Conservation (phyloP, 2,113 vertebrate genomes). For the Colistium nudipinnis region DNA sequence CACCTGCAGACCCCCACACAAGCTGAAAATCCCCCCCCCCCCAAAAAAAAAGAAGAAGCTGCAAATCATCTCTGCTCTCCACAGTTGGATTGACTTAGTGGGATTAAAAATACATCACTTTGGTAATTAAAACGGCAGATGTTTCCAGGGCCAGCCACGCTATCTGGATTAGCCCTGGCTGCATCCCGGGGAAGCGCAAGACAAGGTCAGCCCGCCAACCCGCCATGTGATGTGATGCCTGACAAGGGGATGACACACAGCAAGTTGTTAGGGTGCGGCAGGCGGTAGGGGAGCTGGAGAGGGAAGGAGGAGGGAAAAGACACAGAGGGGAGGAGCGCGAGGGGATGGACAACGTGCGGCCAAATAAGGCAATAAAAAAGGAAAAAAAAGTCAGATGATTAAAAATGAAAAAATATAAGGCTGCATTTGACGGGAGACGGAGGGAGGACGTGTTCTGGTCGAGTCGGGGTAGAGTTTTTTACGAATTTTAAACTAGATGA, state of each 20-base stretch:
- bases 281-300: conserved; percentile 1
- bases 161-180: conserved; percentile 64
- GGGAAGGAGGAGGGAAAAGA: conserved; percentile 8
- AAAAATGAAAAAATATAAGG: background rate
- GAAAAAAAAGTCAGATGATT: conserved; percentile 10
- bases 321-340: background rate
- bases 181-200: conserved; percentile 57
- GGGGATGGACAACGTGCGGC: too few relatives aligned
- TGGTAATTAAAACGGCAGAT: conserved; percentile 74
- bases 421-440: background rate
- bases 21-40: background rate
- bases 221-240: conserved; percentile 62
- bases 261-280: conserved; percentile 35
- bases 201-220: conserved; percentile 73
- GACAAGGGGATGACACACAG: conserved; percentile 53
- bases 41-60: background rate
- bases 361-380: too few relatives aligned
- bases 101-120: conserved; percentile 74
- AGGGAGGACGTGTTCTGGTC: background rate
- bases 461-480: background rate
- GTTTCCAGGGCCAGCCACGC: conserved; percentile 58
- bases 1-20: conserved; percentile 1
- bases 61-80: conserved; percentile 32
- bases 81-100: conserved; percentile 52
- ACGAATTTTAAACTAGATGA: background rate